Conservation (phyloP, 2,113 vertebrate genomes). For the Prinia subflava region DNA sequence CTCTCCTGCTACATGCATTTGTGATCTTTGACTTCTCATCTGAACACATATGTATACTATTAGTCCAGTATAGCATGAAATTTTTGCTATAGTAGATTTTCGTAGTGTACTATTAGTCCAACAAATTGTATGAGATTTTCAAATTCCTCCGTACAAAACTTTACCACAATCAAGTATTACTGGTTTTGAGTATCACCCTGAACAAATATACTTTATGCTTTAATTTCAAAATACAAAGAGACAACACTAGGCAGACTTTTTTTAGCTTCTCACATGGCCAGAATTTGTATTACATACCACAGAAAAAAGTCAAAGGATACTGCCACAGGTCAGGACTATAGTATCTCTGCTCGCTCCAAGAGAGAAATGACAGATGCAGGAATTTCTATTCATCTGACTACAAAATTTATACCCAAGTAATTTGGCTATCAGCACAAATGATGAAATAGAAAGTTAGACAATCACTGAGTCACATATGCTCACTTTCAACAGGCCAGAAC, state of each 20-base stretch:
- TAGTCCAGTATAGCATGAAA: not conserved
- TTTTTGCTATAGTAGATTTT: not conserved
- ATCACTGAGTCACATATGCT: not conserved
- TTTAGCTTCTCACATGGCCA: not conserved
- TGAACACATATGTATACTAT: not conserved
- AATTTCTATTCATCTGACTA: not conserved
- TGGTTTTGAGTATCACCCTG: not conserved
- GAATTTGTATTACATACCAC: not conserved
- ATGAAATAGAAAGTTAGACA: not conserved
- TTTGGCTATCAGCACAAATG: not conserved
- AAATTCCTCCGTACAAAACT: not conserved
- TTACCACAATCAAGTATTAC: not conserved
- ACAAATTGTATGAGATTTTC: not conserved
- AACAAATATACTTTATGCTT: not conserved
- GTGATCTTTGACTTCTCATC: not conserved
- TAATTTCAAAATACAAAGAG: not conserved
- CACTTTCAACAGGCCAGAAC: not conserved
- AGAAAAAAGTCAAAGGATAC: not conserved
- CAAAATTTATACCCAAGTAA: not conserved
- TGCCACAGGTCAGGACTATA: not conserved
- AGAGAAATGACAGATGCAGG: not conserved
- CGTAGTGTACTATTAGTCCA: not conserved
- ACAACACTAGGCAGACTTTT: not conserved
- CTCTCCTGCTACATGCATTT: fast-evolving
- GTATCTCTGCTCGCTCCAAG: not conserved